Percentiles rank a stretch among this genome's conserved stretches.
These are phyloP conservation scores for Drosophila grimshawi DNA, from an alignment of 1,140 invertebrate genomes.

Conservation along the genomic window DNA sequence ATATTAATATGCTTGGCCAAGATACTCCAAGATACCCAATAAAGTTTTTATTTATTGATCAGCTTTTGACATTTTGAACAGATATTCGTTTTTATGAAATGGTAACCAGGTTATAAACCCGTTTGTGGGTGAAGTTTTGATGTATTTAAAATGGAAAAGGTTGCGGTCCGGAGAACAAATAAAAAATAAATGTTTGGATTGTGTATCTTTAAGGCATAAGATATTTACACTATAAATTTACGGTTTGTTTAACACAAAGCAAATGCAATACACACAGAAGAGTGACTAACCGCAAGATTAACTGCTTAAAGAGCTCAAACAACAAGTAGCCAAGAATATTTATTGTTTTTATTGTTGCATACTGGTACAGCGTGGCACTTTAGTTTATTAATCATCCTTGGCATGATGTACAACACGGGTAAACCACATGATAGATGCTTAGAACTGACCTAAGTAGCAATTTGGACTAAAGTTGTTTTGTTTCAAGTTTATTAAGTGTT, in stretches of 20 bases:
- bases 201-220: conserved; percentile 16
- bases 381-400: conserved; percentile 12
- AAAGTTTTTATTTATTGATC: no score
- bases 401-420: not conserved
- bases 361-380: conserved; percentile 25
- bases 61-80: no score
- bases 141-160: no score
- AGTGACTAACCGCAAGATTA: conserved; percentile 19
- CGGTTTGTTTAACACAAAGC: conserved; percentile 27
- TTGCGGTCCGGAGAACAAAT: not conserved
- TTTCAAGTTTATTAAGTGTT: conserved; percentile 5
- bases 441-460: conserved; percentile 12
- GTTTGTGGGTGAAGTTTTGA: no score
- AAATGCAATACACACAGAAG: conserved; percentile 15
- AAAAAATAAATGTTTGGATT: conserved; percentile 12
- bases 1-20: no score
- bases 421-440: conserved; percentile 21
- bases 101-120: no score
- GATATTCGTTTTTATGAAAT: no score
- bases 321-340: conserved; percentile 3
- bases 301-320: conserved; percentile 29
- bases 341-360: conserved; percentile 12
- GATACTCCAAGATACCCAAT: no score
- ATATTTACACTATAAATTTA: conserved; percentile 37
- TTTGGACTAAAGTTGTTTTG: conserved; percentile 6